Evolutionary conservation across 1,140 invertebrate genomes (phyloP), one percentile per base, ranked within the genome.

Genomic region (Neuroterus valhalla): DNA sequence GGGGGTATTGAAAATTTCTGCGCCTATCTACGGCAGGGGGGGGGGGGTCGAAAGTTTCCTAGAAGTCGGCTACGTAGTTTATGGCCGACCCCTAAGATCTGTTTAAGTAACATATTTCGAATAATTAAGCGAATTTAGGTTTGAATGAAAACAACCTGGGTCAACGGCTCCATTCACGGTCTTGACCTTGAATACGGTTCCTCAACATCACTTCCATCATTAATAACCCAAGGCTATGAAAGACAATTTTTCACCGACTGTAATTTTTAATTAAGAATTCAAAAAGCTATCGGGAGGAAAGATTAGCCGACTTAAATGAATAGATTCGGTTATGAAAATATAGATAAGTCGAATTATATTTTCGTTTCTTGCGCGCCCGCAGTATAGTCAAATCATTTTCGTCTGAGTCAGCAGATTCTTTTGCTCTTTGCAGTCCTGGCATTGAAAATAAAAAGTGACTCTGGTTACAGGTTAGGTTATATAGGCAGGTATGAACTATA

Each of bases 181-280:
- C 55, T 31, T 62, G 26, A 62, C 55, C 55, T 62, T 62, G 55
- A 62, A 62, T n/a, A 62, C 55, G 26, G 23, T 62, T 62, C 23
- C 55, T 62, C 26, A 62, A n/a, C 14, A 15, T 26, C 23, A 14
- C 31, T 62, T 23, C 31, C 23, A 62, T 62, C 26, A 62, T 15
- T 31, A 62, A 62, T 62, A 31, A 62, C n/a, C 31, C 55, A 62
- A 26, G 26, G 55, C 26, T 62, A 23, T 62, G 21, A 62, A 62
- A 62, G 55, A 62, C 55, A 62, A 62, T 62, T 62, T 62, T 62
- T 62, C 55, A 62, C 8, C 23, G 55, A 62, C 2, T 62, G 31
- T 62, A 62, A 62, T 62, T 62, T 62, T 62, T 62, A 62, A 62
- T 62, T 62, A 62, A 62, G 55, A 62, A 62, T 62, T 62, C 55